Base-by-base conservation (phyloP, 2,113 vertebrate genomes). In the Cavia porcellus region DNA sequence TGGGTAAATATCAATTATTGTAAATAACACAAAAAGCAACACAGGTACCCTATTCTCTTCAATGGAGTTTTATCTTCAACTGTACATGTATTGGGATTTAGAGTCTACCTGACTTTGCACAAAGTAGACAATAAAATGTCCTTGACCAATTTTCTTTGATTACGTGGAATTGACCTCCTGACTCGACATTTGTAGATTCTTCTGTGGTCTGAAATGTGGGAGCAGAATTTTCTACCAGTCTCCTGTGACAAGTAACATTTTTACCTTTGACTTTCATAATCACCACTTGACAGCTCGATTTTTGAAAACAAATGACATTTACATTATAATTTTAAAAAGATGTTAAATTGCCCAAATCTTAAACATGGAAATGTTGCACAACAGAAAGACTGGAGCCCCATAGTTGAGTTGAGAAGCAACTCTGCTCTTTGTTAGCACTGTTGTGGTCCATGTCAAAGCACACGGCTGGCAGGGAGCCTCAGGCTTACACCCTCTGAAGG, bases 301-400 rank as follows among this genome's bases (percentile, higher is more conserved):
- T 93, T 77, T 61, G 45, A 96, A 92, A 93, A 95, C 68, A 95
- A 95, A 85, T 59, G 35, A 81, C 88, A 95, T 87, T 97, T 92
- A 91, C n/a, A 42, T 52, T 95, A 62, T 42, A 93, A 87, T 90
- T 96, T 86, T 0, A 11, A 66, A 96, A 95, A 89, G 74, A 87
- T 50, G 59, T 80, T 77, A 87, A 91, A 45, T 66, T 68, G 32
- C 52, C 74, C 62, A 95, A 93, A 83, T 90, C 38, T 30, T 94
- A 89, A 96, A 42, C 79, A 28, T 77, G 87, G 14, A 90, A 96
- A 85, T 38, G 15, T 15, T 75, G 61, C 22, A 17, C 13, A 64
- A 47, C 22, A 80, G 61, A 30, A 52, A 72, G 38, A 64, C 50
- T 32, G 2, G 55, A 52, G 4, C 4, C 22, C 0, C 0, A 61